phyloP scores from a whole-genome alignment of 2,113 vertebrate genomes.

The Tenrec ecaudatus region DNA sequence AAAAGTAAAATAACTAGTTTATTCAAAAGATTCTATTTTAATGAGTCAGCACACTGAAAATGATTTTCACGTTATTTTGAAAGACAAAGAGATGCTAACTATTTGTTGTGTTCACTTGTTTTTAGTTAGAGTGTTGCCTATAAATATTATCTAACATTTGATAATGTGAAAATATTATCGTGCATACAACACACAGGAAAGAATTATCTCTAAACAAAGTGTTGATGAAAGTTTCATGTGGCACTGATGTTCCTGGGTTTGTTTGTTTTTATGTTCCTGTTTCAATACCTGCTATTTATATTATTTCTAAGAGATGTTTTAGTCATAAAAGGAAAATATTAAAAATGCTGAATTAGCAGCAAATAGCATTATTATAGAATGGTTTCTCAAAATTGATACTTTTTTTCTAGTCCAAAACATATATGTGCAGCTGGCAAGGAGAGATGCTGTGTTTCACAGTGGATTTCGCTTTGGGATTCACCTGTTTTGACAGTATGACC shows the following conservation, averaged over 20 bases:
- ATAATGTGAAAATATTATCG: neutral
- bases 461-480: constrained; percentile 94
- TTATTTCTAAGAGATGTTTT: neutral
- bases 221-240: fast-evolving
- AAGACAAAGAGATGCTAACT: neutral
- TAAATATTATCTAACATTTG: neutral
- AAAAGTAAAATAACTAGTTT: neutral
- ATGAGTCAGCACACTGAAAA: neutral
- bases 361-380: fast-evolving
- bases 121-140: neutral
- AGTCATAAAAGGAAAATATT: neutral
- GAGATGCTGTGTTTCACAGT: constrained; percentile 91
- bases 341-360: neutral
- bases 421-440: constrained; percentile 93
- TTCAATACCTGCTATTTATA: neutral
- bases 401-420: constrained; percentile 92
- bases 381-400: constrained; percentile 57
- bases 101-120: neutral
- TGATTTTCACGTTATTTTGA: neutral
- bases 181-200: neutral
- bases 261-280: neutral
- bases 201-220: no score
- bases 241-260: neutral
- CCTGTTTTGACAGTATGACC: constrained; percentile 92
- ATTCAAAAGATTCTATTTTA: neutral